These are phyloP conservation scores for Podarcis lilfordi DNA, from an alignment of 2,797 vertebrate genomes.

Conservation along the genomic window DNA sequence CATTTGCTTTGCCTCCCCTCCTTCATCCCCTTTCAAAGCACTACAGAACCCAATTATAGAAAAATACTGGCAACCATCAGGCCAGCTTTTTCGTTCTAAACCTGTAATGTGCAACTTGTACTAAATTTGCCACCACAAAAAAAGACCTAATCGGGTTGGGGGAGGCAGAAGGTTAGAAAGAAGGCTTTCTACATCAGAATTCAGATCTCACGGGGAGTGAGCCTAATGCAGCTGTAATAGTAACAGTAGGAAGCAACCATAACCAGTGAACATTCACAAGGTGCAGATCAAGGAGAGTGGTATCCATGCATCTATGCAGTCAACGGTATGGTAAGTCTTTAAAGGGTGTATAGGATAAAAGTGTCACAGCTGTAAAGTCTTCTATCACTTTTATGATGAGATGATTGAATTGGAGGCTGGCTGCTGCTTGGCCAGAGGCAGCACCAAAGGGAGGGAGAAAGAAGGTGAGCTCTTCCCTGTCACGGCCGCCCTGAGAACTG, in stretches of 20 bases:
- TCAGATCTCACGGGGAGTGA: slow-evolving; percentile 8
- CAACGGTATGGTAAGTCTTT: not conserved
- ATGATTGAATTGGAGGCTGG: not conserved
- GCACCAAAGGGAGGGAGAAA: not conserved
- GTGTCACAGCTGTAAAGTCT: slow-evolving; percentile 17
- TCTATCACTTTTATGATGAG: not conserved
- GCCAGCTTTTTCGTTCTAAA: slow-evolving; percentile 19
- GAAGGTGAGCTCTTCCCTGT: not conserved
- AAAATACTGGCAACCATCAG: not conserved
- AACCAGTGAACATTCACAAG: slow-evolving; percentile 32
- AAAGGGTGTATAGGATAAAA: slow-evolving; percentile 28
- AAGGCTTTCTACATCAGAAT: slow-evolving; percentile 11
- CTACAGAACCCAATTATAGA: slow-evolving; percentile 8
- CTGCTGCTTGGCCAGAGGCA: not conserved
- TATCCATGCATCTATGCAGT: not conserved
- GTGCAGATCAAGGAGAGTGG: slow-evolving; percentile 10
- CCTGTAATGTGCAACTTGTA: slow-evolving; percentile 3
- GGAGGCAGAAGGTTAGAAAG: slow-evolving; percentile 11
- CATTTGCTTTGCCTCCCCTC: not conserved
- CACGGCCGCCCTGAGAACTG: too few relatives aligned
- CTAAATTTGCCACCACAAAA: slow-evolving; percentile 10
- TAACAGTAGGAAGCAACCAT: slow-evolving; percentile 6
- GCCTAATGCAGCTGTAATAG: slow-evolving; percentile 13
- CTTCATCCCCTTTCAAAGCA: not conserved
- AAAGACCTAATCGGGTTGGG: slow-evolving; percentile 1